Base-by-base conservation (phyloP, 2,797 vertebrate genomes). In the Remorina albescens region DNA sequence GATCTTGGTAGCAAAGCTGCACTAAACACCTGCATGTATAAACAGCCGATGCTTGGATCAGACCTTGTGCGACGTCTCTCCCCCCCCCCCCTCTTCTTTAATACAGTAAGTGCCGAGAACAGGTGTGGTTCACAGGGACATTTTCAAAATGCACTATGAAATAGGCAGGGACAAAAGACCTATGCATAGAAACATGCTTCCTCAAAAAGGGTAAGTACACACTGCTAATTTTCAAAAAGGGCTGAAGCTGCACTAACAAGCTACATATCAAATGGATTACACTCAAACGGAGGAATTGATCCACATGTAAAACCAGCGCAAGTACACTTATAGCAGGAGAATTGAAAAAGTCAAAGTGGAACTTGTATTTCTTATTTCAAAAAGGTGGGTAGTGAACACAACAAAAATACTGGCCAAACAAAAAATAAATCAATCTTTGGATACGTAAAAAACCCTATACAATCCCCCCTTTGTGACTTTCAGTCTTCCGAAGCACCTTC, bases 381-480 rank as follows among this genome's bases (percentile, higher is more conserved):
- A 62, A 87, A 90, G 66, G 84, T 84, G 74, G 74, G 82, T 67
- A 69, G 87, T 86, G 82, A 89, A 90, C 77, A 90, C 86, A 88
- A 81, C 64, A 82, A 82, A 92, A 90, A 91, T 91, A 93, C 88
- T 89, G 88, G 88, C 87, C 58, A 36, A 93, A 91, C 81, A 85
- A 89, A 91, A 91, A 91, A 92, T 87, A 89, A 93, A 91, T 79
- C 89, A 91, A 93, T 94, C 94, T 95, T 95, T 95, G 93, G 91
- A 92, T 91, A 92, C 74, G 80, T 92, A 93, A 92, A 92, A 91
- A 92, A 59, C 66, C 78, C 85, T 87, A 76, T 83, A 89, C 86
- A 91, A 83, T 77, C 74, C 82, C 81, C 84, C 36, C 2, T 39
- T 37, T 9, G 61, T 13, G 53, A 55, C 58, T 53, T 73, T 95